These are phyloP conservation scores for Musca vetustissima DNA, from an alignment of 1,140 invertebrate genomes.

Conservation along the genomic window DNA sequence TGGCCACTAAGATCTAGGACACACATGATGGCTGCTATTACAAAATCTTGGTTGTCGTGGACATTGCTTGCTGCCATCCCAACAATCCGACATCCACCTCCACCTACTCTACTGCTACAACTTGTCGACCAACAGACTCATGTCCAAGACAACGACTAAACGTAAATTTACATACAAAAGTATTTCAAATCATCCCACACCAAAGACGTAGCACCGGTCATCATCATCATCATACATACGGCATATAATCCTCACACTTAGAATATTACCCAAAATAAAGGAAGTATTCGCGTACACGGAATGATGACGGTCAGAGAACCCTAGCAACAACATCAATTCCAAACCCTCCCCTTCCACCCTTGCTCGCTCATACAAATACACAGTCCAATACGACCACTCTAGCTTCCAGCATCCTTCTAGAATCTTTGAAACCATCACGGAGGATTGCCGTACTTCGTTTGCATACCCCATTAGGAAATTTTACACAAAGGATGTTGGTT, in stretches of 20 bases:
- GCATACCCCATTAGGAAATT: slow-evolving; percentile 20
- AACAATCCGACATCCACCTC: slow-evolving; percentile 2
- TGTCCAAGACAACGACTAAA: slow-evolving; percentile 2
- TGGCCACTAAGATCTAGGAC: slow-evolving; percentile 21
- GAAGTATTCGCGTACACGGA: slow-evolving; percentile 26
- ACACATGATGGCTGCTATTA: slow-evolving; percentile 16
- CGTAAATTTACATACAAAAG: slow-evolving; percentile 15
- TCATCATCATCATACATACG: background rate
- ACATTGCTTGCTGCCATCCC: slow-evolving; percentile 13
- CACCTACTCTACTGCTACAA: background rate
- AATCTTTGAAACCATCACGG: slow-evolving; percentile 9
- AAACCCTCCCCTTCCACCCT: background rate
- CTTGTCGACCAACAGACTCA: slow-evolving; percentile 1
- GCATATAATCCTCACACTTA: slow-evolving; percentile 10
- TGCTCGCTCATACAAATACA: background rate
- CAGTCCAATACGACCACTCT: background rate
- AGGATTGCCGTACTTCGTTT: slow-evolving; percentile 11
- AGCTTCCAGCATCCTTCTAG: background rate
- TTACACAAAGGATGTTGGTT: slow-evolving; percentile 13
- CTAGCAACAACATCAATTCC: background rate
- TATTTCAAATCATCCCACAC: slow-evolving; percentile 16
- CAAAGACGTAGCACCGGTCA: background rate
- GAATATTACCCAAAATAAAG: slow-evolving; percentile 21
- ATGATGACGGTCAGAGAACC: slow-evolving; percentile 9
- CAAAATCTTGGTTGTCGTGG: slow-evolving; percentile 21